A percentile compares a stretch with the other conserved stretches of the same genome.
These are phyloP conservation scores for Drosophila macrospina DNA, from an alignment of 2,888 invertebrate genomes.

Conservation along the genomic window DNA sequence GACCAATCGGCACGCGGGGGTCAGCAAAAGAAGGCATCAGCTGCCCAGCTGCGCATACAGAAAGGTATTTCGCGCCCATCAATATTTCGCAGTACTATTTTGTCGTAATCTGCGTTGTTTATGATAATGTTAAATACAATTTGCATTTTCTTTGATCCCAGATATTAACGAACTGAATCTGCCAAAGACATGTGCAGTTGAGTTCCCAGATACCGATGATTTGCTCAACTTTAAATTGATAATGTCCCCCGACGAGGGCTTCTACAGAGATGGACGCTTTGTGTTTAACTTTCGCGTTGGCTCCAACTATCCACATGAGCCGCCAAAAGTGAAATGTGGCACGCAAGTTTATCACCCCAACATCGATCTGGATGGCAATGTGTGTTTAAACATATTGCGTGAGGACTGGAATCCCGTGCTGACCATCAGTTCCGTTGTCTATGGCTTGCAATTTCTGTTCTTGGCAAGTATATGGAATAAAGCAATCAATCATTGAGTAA, in stretches of 20 bases:
- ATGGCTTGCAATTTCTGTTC: conserved; percentile 98
- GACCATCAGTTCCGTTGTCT: conserved; percentile 98
- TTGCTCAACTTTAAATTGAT: conserved; percentile 97
- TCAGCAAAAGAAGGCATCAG: conserved; percentile 96
- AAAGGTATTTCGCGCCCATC: conserved; percentile 90
- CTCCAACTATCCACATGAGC: conserved; percentile 98
- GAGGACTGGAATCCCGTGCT: conserved; percentile 99
- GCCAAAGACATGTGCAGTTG: conserved; percentile 98
- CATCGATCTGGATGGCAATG: conserved; percentile 98
- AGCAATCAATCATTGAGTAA: not conserved
- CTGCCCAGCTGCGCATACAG: conserved; percentile 98
- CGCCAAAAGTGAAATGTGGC: conserved; percentile 99
- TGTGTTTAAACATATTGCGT: conserved; percentile 97
- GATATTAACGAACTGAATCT: conserved; percentile 98
- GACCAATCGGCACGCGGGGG: conserved; percentile 91
- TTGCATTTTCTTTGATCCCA: conserved; percentile 86
- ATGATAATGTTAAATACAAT: not conserved
- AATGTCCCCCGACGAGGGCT: conserved; percentile 98
- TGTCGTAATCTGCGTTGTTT: conserved; percentile 9
- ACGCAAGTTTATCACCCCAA: conserved; percentile 99
- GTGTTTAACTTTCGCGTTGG: conserved; percentile 96
- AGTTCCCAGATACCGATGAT: conserved; percentile 98
- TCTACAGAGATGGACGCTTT: conserved; percentile 97
- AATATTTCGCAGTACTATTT: conserved; percentile 1
- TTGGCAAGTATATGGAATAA: conserved; percentile 87